Conservation (phyloP, 2,888 invertebrate genomes). For the Leptothorax acervorum region DNA sequence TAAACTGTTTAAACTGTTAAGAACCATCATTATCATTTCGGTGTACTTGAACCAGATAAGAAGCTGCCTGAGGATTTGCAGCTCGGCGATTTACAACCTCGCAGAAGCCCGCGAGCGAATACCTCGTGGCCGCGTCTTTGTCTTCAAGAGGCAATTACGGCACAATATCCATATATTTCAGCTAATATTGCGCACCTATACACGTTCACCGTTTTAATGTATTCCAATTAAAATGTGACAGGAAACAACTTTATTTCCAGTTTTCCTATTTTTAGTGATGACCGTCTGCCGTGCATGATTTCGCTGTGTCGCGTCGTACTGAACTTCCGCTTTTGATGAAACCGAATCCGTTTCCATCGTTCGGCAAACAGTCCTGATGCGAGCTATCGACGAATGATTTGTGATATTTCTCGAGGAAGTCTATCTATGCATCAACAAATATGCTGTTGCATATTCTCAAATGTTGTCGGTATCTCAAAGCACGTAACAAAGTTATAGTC, state of each 20-base stretch:
- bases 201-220: not conserved
- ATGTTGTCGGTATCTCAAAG: too few species aligned
- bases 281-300: not conserved
- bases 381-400: not conserved
- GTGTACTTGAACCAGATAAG: not conserved
- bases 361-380: not conserved
- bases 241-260: not conserved
- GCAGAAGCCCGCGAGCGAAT: constrained; percentile 16
- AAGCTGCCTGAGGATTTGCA: not conserved
- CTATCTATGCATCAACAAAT: not conserved
- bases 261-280: not conserved
- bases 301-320: not conserved
- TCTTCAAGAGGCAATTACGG: not conserved
- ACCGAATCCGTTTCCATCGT: not conserved
- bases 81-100: constrained; percentile 5
- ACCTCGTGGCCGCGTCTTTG: not conserved
- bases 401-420: not conserved
- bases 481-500: too few species aligned
- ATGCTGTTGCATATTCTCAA: too few species aligned
- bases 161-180: not conserved
- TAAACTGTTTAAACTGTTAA: not conserved
- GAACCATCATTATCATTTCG: not conserved
- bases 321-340: not conserved
- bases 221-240: constrained; percentile 10
- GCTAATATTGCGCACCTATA: not conserved